phyloP scores from a whole-genome alignment of 2,113 vertebrate species.

The Neodontobutis hainanensis region DNA sequence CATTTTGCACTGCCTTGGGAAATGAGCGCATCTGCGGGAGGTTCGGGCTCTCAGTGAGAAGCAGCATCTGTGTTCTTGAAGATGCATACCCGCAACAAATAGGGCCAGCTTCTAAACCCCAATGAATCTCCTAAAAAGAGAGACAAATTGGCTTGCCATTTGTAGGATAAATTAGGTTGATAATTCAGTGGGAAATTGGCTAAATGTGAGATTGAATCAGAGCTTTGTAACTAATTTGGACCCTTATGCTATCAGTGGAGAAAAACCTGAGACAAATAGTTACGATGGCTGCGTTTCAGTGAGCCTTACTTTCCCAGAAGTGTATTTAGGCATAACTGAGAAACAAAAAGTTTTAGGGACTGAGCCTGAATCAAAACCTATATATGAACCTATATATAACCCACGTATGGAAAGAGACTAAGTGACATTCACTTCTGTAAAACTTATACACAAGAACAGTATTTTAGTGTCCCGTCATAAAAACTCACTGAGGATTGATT shows the following conservation, averaged over 20 bases:
- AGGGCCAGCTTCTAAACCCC: conserved; percentile 35
- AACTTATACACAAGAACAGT: conserved; percentile 16
- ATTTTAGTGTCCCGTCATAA: conserved; percentile 18
- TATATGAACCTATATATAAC: too few species aligned
- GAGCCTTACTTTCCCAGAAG: neutral
- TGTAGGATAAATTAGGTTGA: conserved; percentile 45
- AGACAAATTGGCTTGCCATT: conserved; percentile 52
- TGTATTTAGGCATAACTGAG: too few species aligned
- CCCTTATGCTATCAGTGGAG: conserved; percentile 29
- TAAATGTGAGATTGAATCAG: conserved; percentile 52
- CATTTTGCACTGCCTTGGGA: conserved; percentile 48
- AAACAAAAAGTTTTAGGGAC: too few species aligned
- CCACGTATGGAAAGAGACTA: too few species aligned
- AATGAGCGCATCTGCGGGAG: conserved; percentile 56
- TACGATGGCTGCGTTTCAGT: conserved; percentile 50
- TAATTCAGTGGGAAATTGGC: conserved; percentile 56
- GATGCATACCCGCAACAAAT: conserved; percentile 43
- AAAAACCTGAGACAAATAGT: conserved; percentile 48
- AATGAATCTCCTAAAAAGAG: conserved; percentile 41
- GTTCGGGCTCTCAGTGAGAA: conserved; percentile 30
- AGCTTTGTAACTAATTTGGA: conserved; percentile 54
- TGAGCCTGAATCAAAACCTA: too few species aligned
- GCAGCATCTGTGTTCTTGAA: conserved; percentile 61
- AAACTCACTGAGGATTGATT: conserved; percentile 28
- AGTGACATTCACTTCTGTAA: too few species aligned